phyloP scores from a whole-genome alignment of 2,797 vertebrate species.

The Amniataba percoides region DNA sequence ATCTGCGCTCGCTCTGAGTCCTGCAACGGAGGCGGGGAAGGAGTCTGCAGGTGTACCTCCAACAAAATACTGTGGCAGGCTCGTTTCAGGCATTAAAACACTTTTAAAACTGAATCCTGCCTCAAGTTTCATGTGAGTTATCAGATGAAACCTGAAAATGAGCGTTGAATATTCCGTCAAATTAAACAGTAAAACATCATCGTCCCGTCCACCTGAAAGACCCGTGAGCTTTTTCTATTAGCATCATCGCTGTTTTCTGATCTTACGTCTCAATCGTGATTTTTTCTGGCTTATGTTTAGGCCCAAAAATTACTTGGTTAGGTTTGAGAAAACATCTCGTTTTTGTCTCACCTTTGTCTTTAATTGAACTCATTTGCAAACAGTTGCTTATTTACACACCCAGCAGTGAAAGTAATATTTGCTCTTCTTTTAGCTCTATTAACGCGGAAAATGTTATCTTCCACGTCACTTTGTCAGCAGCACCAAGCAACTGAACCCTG shows the following conservation, averaged over 20 bases:
- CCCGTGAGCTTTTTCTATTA: too few species aligned
- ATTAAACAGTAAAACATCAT: not conserved
- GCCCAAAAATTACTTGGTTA: not conserved
- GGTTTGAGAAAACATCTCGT: not conserved
- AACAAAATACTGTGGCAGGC: conserved; percentile 9
- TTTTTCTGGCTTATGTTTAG: not conserved
- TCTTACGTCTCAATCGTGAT: not conserved
- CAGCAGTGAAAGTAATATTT: not conserved
- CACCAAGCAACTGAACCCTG: too few species aligned
- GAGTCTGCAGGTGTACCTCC: conserved; percentile 29
- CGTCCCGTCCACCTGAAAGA: not conserved
- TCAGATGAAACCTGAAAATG: not conserved
- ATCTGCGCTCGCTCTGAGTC: conserved; percentile 41
- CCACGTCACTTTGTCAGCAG: too few species aligned
- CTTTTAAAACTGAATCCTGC: too few species aligned
- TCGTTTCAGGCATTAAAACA: conserved; percentile 32
- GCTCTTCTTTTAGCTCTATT: not conserved
- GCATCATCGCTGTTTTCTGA: not conserved
- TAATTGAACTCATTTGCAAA: too few species aligned
- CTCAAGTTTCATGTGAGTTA: too few species aligned
- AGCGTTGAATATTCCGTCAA: not conserved
- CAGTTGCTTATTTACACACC: too few species aligned
- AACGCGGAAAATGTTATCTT: too few species aligned
- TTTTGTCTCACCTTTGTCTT: not conserved
- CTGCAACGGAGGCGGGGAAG: not conserved